Evolutionary conservation across 2,797 vertebrate species (phyloP), one percentile per base, ranked within the genome.

Genomic region (Natrix natrix): DNA sequence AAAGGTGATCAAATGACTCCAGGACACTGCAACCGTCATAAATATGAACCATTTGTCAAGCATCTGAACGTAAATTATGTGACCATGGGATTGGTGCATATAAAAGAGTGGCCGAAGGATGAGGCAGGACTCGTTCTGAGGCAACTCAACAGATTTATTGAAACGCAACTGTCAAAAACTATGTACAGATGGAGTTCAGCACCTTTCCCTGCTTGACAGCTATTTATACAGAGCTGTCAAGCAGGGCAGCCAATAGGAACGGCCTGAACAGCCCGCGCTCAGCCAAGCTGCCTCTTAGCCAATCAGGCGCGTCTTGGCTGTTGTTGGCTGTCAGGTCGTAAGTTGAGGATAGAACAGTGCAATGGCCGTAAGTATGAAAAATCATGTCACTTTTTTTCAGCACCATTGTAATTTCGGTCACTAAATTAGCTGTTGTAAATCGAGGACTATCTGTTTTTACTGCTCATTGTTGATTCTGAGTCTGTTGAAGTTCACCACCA

Each of bases 401-500:
- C 32, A 16, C 14, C 2, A 10, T n/a, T 69, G n/a, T 32, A 32
- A 69, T 2, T 69, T 69, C 13, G 6, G 66, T 69, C n/a, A 69
- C n/a, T 69, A 17, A 69, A 32, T 69, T n/a, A 69, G 32, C n/a
- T 16, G 66, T 69, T 69, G 66, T 17, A 69, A 69, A 14, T 32
- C 1, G 14, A 32, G 14, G 66, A 16, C n/a, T 16, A 8, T n/a
- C 66, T 69, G n/a, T 32, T 88, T 86, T 83, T 59, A 86, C 88
- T 95, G 94, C 92, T 5, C 92, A 63, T 94, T 94, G 94, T 89
- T 93, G 83, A 94, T 74, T 66, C 20, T 89, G 90, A 63, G 78
- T 91, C 88, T 93, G 78, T 8, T 94, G n/a, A 48, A 74, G 91
- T 59, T 92, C 94, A 4, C 43, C 5, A 43, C 4, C n/a, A 26